These are phyloP conservation scores for Cnemophilus loriae DNA, from an alignment of 2,113 vertebrate genomes.

Conservation along the genomic window DNA sequence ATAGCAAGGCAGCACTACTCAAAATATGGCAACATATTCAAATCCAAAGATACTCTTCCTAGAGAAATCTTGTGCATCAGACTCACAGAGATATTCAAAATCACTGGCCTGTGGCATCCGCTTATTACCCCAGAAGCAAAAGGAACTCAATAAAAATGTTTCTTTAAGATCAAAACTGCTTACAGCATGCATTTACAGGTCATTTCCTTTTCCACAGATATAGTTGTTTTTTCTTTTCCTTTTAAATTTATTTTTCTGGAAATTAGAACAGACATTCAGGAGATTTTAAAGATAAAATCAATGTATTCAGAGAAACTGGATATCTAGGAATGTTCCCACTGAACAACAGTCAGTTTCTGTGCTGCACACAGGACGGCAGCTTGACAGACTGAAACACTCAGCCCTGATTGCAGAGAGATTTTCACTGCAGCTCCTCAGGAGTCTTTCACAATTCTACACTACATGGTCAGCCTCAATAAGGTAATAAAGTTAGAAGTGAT, in stretches of 20 bases:
- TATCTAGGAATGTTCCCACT: background rate
- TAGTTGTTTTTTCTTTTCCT: rapidly evolving
- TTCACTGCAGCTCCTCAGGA: background rate
- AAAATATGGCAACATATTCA: background rate
- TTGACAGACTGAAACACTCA: background rate
- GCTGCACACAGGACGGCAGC: background rate
- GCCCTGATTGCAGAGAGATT: background rate
- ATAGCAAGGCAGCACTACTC: background rate
- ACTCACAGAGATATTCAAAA: background rate
- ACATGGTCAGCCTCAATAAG: background rate
- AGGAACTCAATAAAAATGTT: background rate
- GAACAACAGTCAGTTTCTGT: background rate
- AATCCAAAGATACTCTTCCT: background rate
- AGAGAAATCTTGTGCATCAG: background rate
- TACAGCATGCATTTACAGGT: background rate
- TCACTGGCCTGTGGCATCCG: background rate
- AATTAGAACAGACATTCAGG: background rate
- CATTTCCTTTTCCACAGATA: background rate
- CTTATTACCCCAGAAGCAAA: background rate
- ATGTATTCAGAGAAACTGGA: background rate
- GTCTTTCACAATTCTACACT: background rate
- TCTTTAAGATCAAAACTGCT: background rate
- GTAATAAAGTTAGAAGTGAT: background rate
- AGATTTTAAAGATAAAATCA: background rate
- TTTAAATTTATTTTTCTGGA: background rate